phyloP scores from a whole-genome alignment of 2,113 vertebrate species.

The Silurus glanis region DNA sequence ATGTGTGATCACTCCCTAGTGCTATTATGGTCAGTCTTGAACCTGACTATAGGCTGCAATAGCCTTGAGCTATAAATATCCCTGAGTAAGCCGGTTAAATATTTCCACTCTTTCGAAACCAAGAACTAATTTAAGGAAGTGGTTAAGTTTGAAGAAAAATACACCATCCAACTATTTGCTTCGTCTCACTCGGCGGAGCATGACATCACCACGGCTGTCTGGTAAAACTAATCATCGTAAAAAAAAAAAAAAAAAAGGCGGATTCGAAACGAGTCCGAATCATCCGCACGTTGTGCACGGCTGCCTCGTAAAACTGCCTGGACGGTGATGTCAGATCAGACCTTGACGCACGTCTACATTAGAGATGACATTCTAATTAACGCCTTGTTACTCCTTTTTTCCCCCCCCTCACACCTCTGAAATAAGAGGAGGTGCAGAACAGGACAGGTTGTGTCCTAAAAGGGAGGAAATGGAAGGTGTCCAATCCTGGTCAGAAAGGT shows the following conservation, averaged over 20 bases:
- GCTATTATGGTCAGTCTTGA: conserved; percentile 34
- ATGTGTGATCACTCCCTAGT: background rate
- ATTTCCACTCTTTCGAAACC: conserved; percentile 26
- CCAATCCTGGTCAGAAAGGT: conserved; percentile 8
- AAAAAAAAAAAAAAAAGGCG: background rate
- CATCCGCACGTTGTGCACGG: conserved; percentile 10
- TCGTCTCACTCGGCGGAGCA: background rate
- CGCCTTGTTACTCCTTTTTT: background rate
- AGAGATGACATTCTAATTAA: background rate
- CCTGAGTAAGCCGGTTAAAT: conserved; percentile 15
- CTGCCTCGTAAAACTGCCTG: conserved; percentile 2
- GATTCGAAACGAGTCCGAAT: background rate
- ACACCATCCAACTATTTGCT: background rate
- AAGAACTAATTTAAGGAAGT: conserved; percentile 25
- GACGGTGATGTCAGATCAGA: background rate
- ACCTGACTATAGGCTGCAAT: conserved; percentile 27
- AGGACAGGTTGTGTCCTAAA: background rate
- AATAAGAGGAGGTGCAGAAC: background rate
- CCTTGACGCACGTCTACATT: background rate
- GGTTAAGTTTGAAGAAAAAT: conserved; percentile 7
- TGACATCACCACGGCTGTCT: conserved; percentile 23
- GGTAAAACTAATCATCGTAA: background rate
- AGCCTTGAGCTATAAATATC: conserved; percentile 38
- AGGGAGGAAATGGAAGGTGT: background rate
- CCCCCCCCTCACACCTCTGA: background rate